Conservation (phyloP, 35 echinoderm and acorn worm species). For the Acanthaster planci region DNA sequence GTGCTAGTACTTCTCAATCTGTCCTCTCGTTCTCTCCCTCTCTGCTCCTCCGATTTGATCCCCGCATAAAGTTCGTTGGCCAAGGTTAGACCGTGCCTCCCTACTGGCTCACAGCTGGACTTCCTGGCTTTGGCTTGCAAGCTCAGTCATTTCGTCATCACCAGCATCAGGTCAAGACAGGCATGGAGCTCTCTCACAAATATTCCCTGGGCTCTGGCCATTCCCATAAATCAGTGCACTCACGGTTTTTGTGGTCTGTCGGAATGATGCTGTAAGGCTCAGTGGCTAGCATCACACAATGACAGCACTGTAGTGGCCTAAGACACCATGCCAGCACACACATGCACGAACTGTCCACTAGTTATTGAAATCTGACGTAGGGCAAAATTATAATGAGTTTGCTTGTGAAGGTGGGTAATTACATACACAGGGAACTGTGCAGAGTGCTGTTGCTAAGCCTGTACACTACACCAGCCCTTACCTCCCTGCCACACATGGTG, state of each 20-base stretch:
- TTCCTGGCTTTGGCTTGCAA: slow-evolving; percentile 10
- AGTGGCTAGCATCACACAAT: neutral
- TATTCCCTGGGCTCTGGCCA: neutral
- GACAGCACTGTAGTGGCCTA: too few relatives aligned
- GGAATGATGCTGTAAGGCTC: neutral
- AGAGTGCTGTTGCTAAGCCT: neutral
- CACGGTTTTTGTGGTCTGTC: neutral
- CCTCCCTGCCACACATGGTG: neutral
- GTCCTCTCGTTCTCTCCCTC: neutral
- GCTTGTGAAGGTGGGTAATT: neutral
- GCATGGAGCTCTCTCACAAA: slow-evolving; percentile 18
- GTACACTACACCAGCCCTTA: too few relatives aligned
- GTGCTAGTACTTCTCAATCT: neutral
- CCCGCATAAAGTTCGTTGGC: slow-evolving; percentile 2
- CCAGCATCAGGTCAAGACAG: neutral
- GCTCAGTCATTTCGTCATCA: neutral
- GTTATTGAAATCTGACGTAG: too few relatives aligned
- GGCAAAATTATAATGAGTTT: neutral
- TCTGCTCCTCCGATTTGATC: neutral
- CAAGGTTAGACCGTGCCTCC: neutral
- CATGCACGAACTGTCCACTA: too few relatives aligned
- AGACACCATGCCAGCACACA: too few relatives aligned
- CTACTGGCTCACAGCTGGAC: neutral
- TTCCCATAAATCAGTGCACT: slow-evolving; percentile 1
- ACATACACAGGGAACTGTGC: neutral